Evolutionary conservation across 2,888 invertebrate genomes (phyloP).

Genomic region (Tricholauxania praeusta): DNA sequence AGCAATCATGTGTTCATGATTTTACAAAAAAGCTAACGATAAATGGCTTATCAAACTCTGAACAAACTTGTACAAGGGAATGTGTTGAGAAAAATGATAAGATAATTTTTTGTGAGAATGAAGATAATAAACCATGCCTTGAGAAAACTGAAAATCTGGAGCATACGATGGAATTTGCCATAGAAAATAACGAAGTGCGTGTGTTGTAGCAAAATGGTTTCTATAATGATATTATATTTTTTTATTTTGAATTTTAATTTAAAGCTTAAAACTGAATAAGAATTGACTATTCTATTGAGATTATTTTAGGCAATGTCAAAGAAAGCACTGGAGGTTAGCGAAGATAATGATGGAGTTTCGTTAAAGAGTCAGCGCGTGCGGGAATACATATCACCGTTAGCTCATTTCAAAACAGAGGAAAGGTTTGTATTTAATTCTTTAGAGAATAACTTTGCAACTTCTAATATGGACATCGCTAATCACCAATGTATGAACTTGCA

Average conservation of each 20-base stretch:
- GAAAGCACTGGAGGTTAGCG: not conserved
- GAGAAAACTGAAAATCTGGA: not conserved
- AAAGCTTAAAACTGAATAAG: not conserved
- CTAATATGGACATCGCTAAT: no score
- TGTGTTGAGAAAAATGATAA: no score
- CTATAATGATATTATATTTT: constrained; percentile 2
- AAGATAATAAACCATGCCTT: no score
- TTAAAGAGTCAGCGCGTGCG: constrained; percentile 16
- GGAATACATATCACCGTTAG: constrained; percentile 52
- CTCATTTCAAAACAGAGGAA: constrained; percentile 46
- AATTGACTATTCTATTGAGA: constrained; percentile 27
- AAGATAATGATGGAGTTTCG: constrained; percentile 1
- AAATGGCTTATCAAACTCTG: no score
- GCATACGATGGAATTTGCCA: not conserved
- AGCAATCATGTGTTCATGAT: no score
- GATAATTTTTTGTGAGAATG: no score
- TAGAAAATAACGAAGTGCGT: constrained; percentile 40
- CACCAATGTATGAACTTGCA: no score
- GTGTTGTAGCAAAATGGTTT: constrained; percentile 24
- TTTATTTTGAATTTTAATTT: not conserved
- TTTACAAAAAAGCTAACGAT: no score
- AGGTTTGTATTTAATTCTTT: constrained; percentile 44
- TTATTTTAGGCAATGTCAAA: constrained; percentile 17
- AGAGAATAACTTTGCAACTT: not conserved
- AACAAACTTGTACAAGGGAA: no score